These are phyloP conservation scores for Stenotaenia linearis DNA, from an alignment of 2,888 invertebrate genomes.

Conservation along the genomic window DNA sequence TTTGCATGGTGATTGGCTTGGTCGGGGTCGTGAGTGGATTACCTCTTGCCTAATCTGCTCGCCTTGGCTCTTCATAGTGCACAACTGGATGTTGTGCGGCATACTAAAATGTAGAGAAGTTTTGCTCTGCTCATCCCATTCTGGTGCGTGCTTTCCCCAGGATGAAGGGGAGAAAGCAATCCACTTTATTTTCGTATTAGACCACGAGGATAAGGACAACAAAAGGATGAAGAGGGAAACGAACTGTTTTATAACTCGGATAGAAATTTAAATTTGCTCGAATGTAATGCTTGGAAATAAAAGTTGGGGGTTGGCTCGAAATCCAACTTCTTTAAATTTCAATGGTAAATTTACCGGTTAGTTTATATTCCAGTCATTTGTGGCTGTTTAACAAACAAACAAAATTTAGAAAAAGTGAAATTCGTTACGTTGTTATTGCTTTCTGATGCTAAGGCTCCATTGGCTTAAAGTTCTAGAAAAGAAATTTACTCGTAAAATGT, in stretches of 20 bases:
- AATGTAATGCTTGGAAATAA: background rate
- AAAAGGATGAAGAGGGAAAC: background rate
- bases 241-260: background rate
- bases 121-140: slow-evolving; percentile 13
- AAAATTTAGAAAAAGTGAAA: no score
- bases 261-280: background rate
- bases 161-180: slow-evolving; percentile 11
- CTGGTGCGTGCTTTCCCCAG: background rate
- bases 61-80: slow-evolving; percentile 13
- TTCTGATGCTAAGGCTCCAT: no score
- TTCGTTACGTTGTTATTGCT: no score
- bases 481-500: no score
- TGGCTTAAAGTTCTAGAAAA: no score
- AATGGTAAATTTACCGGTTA: no score
- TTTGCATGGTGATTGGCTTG: slow-evolving; percentile 16
- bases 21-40: slow-evolving; percentile 23
- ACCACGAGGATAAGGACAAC: background rate
- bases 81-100: background rate
- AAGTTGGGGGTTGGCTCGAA: background rate
- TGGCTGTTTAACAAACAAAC: no score
- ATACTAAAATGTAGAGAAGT: slow-evolving; percentile 8
- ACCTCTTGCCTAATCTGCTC: slow-evolving; percentile 16
- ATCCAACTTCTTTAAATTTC: no score
- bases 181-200: slow-evolving; percentile 26
- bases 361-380: no score